Conservation (phyloP, 2,113 vertebrate species). For the Oxyruncus cristatus region DNA sequence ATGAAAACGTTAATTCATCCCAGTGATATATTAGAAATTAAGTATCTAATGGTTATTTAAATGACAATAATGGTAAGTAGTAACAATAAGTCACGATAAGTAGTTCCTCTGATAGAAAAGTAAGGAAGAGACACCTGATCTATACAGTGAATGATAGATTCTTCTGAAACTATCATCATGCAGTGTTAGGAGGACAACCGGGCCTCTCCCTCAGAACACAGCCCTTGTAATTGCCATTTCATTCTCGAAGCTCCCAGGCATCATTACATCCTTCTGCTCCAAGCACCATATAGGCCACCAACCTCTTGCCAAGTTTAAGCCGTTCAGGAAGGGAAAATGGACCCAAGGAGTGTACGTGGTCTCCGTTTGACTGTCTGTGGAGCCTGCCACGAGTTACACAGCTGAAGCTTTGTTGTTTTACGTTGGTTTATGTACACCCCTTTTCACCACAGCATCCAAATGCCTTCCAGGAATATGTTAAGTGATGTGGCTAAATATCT, state of each 20-base stretch:
- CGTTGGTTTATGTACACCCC: background rate
- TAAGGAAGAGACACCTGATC: background rate
- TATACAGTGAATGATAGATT: background rate
- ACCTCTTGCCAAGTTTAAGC: background rate
- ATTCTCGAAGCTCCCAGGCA: background rate
- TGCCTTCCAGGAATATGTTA: slow-evolving; percentile 16
- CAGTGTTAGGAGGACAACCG: fast-evolving
- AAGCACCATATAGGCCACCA: background rate
- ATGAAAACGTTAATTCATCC: background rate
- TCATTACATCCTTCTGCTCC: background rate
- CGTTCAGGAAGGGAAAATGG: background rate
- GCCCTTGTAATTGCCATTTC: background rate
- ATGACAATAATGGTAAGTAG: background rate
- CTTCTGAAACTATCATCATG: background rate
- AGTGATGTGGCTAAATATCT: slow-evolving; percentile 9
- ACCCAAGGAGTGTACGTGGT: background rate
- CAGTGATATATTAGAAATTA: background rate
- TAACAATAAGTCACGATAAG: background rate
- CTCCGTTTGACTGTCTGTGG: background rate
- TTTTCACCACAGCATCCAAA: slow-evolving; percentile 15
- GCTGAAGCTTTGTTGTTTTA: background rate
- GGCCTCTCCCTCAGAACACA: background rate
- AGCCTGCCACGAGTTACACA: background rate
- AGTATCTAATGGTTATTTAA: background rate
- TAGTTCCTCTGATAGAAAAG: background rate